Conservation (phyloP, 2,113 vertebrate genomes). For the Corythaeola cristata region DNA sequence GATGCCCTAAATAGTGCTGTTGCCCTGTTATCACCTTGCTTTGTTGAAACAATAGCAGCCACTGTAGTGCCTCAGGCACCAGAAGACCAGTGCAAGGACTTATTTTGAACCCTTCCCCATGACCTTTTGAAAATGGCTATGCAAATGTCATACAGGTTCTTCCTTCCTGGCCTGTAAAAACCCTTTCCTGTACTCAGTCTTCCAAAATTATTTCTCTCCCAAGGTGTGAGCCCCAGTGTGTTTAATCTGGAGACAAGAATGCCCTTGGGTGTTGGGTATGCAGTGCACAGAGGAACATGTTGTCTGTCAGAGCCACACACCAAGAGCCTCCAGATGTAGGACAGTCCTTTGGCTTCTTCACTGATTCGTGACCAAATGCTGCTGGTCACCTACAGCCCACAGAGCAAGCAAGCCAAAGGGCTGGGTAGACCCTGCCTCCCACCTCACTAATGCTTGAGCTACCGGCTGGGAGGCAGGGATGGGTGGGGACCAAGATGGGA, state of each 20-base stretch:
- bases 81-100: neutral
- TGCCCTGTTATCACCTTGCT: constrained; percentile 18
- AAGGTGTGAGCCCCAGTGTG: neutral
- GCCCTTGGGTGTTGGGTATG: neutral
- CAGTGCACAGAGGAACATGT: neutral
- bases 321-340: neutral
- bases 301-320: neutral
- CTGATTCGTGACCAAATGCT: neutral
- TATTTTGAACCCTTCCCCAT: constrained; percentile 35
- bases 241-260: neutral
- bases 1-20: neutral
- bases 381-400: neutral
- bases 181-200: neutral
- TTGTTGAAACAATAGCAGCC: constrained; percentile 28
- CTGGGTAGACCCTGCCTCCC: neutral
- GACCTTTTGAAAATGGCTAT: neutral
- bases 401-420: neutral
- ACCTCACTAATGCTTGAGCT: neutral
- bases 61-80: neutral
- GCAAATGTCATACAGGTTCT: neutral
- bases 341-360: neutral
- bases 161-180: neutral
- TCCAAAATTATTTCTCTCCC: neutral
- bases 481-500: neutral
- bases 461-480: neutral